Base-by-base conservation (phyloP, 2,888 invertebrate species). In the Xylocampa areola region DNA sequence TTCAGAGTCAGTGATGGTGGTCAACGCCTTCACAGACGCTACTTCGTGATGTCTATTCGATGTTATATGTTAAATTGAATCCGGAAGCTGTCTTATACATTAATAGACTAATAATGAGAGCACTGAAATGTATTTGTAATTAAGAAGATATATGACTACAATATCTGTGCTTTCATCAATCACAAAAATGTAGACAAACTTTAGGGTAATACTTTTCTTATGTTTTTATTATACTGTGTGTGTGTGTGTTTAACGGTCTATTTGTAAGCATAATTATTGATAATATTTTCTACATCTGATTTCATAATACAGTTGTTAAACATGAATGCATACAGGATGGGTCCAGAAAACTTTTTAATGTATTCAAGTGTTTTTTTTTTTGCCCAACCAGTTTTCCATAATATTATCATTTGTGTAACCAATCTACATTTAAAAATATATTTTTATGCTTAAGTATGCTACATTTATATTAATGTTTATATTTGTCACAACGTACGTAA, bases 1-100 rank as follows among this genome's bases (percentile, higher is more conserved):
- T 57, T 57, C 29, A 21, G 1, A 19, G 2, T 45, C 14, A 17
- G n/a, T 23, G 19, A 33, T 32, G 25, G 14, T 45, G 11, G 16
- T 21, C 5, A 4, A 16, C 27, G 4, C 17, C 25, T n/a, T n/a
- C n/a, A n/a, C 29, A 13, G 16, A 59, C 17, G 4, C 7, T 7
- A 21, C 21, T 21, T 1, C 4, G 7, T 4, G 4, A 7, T 21
- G 2, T 21, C 2, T 1, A 25, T 25, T 8, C 10, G 10, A 4
- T 21, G 21, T 1, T 1, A 6, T 25, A 25, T 7, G 1, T 23
- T 7, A 30, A 1, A 30, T 11, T 30, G 19, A 36, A 37, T 55
- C 32, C 13, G 7, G 41, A 55, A 27, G 16, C 14, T n/a, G 33
- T 17, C 2, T 8, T 1, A 21, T 8, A 25, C 8, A 8, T 7